Conservation (phyloP, 2,888 invertebrate species). For the Amorpha juglandis region DNA sequence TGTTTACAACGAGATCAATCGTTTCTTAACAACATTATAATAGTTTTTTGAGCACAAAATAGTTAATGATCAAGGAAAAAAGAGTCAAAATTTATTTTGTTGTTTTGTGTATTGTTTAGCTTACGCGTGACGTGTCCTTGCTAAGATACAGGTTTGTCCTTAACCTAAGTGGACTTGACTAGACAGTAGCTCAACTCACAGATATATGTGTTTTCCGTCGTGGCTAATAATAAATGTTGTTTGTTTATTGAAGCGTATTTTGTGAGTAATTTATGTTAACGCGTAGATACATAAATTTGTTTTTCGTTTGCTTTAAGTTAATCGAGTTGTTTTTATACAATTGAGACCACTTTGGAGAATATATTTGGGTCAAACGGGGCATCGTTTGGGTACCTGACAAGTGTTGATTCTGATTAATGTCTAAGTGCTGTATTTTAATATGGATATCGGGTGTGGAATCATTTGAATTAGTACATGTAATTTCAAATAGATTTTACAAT, state of each 20-base stretch:
- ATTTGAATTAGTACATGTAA: not conserved
- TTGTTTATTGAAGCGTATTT: constrained; percentile 2
- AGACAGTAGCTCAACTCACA: not conserved
- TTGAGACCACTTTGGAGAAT: not conserved
- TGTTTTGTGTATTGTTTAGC: constrained; percentile 12
- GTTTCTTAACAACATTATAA: constrained; percentile 63
- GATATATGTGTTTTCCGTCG: not conserved
- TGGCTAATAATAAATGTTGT: not conserved
- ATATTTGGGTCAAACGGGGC: not conserved
- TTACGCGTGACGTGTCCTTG: not conserved
- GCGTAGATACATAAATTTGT: constrained; percentile 15
- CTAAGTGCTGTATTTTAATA: not conserved
- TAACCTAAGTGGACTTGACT: not conserved
- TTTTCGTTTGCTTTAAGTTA: constrained; percentile 6
- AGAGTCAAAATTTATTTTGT: constrained; percentile 5
- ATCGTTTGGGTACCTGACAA: not conserved
- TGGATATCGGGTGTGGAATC: not conserved
- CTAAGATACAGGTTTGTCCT: constrained; percentile 4
- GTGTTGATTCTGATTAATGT: not conserved
- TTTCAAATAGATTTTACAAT: too few relatives aligned
- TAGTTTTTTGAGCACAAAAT: constrained; percentile 45
- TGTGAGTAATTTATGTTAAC: not conserved
- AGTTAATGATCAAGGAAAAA: constrained; percentile 57
- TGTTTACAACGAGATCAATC: constrained; percentile 51
- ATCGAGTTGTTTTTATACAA: constrained; percentile 2